Percentiles rank a stretch among this genome's conserved stretches.
Conservation (phyloP, 2,888 invertebrate genomes). For the Tipula helvola region DNA sequence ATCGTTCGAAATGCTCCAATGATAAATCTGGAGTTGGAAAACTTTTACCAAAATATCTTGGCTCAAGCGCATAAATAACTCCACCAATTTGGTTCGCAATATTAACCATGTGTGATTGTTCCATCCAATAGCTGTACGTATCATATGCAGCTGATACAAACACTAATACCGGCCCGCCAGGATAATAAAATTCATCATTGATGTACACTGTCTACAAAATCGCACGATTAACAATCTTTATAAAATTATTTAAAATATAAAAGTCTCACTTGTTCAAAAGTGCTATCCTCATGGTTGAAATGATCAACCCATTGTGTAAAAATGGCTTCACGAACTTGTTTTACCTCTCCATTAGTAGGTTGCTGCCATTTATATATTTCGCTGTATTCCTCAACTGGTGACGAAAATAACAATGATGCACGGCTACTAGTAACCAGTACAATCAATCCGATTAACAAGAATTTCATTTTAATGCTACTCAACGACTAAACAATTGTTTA, state of each 20-base stretch:
- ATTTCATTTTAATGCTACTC: not conserved
- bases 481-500: not conserved
- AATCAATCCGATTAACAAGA: not conserved
- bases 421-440: not conserved
- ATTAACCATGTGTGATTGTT: not conserved
- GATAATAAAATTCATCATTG: not conserved
- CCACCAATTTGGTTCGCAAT: not conserved
- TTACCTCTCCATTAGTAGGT: not conserved
- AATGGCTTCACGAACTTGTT: not conserved
- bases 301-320: not conserved
- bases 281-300: not conserved
- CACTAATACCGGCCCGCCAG: not conserved
- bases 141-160: not conserved
- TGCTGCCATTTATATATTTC: not conserved
- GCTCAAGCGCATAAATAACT: not conserved
- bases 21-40: not conserved
- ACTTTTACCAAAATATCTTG: not conserved
- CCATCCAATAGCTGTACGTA: not conserved
- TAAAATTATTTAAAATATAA: not conserved
- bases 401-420: not conserved
- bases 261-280: not conserved
- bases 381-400: not conserved
- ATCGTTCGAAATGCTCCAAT: not conserved
- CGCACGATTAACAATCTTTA: not conserved
- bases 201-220: not conserved